phyloP scores from a whole-genome alignment of 2,113 vertebrate genomes.

The Dasyurus viverrinus region DNA sequence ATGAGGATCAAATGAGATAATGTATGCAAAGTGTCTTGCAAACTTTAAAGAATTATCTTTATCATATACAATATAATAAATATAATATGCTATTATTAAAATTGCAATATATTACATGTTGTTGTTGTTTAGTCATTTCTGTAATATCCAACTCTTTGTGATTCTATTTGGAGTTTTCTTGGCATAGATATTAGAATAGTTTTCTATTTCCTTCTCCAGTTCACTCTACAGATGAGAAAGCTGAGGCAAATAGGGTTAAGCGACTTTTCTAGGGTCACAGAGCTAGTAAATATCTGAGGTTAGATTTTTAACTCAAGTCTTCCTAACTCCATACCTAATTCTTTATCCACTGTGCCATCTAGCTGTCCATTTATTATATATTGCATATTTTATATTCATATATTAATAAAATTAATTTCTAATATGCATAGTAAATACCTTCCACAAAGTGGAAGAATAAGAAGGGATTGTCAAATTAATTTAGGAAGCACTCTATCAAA shows the following conservation, averaged over 20 bases:
- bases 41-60: background rate
- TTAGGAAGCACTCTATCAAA: background rate
- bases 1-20: background rate
- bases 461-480: background rate
- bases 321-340: background rate
- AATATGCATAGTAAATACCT: background rate
- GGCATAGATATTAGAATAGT: too few relatives aligned
- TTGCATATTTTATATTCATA: background rate
- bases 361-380: background rate
- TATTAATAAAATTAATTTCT: background rate
- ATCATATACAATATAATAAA: too few relatives aligned
- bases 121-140: background rate
- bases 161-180: background rate
- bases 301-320: background rate
- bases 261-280: background rate
- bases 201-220: background rate
- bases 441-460: background rate
- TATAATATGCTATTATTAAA: too few relatives aligned
- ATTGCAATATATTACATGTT: background rate
- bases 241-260: background rate
- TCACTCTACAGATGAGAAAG: background rate
- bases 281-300: background rate
- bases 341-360: background rate
- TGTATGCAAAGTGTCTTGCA: background rate
- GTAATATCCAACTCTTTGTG: background rate